Evolutionary conservation across 1,140 invertebrate genomes (phyloP).

Genomic region (Drosophila oshimai): DNA sequence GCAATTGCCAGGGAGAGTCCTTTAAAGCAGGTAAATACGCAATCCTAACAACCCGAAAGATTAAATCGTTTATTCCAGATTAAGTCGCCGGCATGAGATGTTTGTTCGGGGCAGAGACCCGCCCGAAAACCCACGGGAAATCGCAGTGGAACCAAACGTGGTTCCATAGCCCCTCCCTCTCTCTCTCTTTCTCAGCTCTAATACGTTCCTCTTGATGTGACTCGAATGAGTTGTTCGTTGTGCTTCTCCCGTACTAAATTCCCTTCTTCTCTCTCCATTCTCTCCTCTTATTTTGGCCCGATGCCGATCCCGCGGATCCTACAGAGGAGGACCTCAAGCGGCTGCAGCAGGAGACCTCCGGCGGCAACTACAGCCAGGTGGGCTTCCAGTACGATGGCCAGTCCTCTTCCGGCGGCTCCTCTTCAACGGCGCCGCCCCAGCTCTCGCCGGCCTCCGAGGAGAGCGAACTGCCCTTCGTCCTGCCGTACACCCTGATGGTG

Average conservation of each 20-base stretch:
- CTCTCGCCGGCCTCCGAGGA: constrained; percentile 84
- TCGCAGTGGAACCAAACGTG: neutral
- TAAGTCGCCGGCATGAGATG: neutral
- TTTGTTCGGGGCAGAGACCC: neutral
- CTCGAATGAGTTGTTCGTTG: neutral
- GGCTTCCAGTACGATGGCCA: constrained; percentile 89
- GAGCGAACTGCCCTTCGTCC: constrained; percentile 88
- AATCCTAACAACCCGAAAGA: constrained; percentile 29
- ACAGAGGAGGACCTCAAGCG: constrained; percentile 96
- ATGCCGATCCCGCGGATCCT: constrained; percentile 2
- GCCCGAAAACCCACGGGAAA: neutral
- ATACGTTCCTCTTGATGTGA: constrained; percentile 29
- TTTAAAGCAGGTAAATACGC: constrained; percentile 63
- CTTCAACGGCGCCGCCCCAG: constrained; percentile 71
- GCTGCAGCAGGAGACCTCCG: constrained; percentile 86
- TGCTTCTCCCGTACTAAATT: constrained; percentile 27
- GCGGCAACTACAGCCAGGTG: constrained; percentile 88
- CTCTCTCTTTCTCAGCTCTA: constrained; percentile 3
- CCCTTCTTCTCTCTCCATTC: constrained; percentile 23
- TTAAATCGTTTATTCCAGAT: constrained; percentile 36
- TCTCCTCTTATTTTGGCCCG: constrained; percentile 59
- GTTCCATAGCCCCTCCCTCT: neutral
- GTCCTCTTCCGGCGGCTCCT: neutral
- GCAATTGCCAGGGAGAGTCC: constrained; percentile 17
- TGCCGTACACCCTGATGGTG: constrained; percentile 88